Evolutionary conservation across 2,888 invertebrate genomes (phyloP).

Genomic region (Drosophila parthenogenetica): DNA sequence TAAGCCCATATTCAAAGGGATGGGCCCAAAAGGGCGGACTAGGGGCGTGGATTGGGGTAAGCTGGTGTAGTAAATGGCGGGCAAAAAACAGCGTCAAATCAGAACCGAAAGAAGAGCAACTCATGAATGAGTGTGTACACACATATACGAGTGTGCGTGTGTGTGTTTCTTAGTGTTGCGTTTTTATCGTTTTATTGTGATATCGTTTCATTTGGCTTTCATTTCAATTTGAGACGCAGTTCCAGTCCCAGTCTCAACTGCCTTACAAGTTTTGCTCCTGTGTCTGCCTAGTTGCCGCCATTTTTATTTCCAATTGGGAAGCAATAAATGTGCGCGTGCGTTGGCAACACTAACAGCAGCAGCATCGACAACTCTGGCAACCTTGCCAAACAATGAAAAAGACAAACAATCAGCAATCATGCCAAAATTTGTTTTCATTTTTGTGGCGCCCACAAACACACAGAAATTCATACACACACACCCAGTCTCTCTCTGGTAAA

Average conservation of each 20-base stretch:
- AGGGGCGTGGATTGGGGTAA: not conserved
- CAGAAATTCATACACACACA: slow-evolving; percentile 24
- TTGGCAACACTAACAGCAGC: slow-evolving; percentile 61
- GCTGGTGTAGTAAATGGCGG: slow-evolving; percentile 14
- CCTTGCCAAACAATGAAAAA: slow-evolving; percentile 75
- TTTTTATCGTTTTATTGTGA: slow-evolving; percentile 51
- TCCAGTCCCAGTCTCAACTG: slow-evolving; percentile 41
- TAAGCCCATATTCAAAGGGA: slow-evolving; percentile 8
- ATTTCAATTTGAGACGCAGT: slow-evolving; percentile 59
- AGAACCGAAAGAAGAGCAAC: slow-evolving; percentile 45
- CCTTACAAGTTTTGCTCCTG: slow-evolving; percentile 16
- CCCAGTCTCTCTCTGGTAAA: slow-evolving; percentile 18
- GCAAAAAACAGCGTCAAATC: slow-evolving; percentile 58
- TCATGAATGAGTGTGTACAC: slow-evolving; percentile 11
- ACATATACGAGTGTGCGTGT: not conserved
- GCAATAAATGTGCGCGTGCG: slow-evolving; percentile 79
- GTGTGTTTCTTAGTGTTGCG: slow-evolving; percentile 16
- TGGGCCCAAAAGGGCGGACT: not conserved
- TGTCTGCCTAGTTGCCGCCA: slow-evolving; percentile 60
- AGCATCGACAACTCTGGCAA: slow-evolving; percentile 31
- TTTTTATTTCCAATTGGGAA: slow-evolving; percentile 79
- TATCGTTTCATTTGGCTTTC: slow-evolving; percentile 53
- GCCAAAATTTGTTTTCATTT: slow-evolving; percentile 81
- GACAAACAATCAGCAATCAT: slow-evolving; percentile 80
- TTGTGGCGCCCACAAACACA: slow-evolving; percentile 72